Base-by-base conservation (phyloP, 2,113 vertebrate species). In the Tautogolabrus adspersus region DNA sequence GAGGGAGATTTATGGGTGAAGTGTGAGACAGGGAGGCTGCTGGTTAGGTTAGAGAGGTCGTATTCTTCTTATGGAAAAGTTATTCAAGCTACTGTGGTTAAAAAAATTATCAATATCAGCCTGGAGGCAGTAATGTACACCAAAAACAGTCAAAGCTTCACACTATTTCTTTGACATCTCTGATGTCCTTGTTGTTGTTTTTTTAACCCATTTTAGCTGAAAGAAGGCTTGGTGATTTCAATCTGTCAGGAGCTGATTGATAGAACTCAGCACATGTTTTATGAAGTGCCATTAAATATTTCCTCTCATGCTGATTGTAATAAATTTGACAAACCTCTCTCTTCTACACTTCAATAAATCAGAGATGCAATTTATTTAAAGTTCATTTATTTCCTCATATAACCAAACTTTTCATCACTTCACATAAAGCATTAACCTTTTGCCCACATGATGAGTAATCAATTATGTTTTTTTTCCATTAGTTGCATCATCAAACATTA, bases 1-100 rank as follows among this genome's bases (percentile, higher is more conserved):
- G 9, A 40, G 77, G 84, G 75, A 67, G 77, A 83, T 83, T 4
- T 6, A 86, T 77, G 51, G 68, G 6, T 37, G 75, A 75, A n/a
- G 51, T 56, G 37, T 58, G 51, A 84, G 74, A 78, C 19, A 10
- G 7, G 38, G 49, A 64, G 71, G 49, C 77, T 67, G 60, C 42
- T 54, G 67, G 63, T 63, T 76, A 38, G 71, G 79, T 81, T 64
- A 55, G 38, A 78, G 57, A 75, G 21, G 65, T 79, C 74, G 30
- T 67, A 22, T 70, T 81, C 11, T 46, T 59, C 19, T 26, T 38
- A 1, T 30, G 61, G 66, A 82, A 82, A 77, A 62, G 23, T 10
- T 70, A 5, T 23, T n/a, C 3, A 58, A 57, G 47, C 23, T 71
- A 69, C 63, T 56, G 54, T 55, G 58, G 22, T 69, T 55, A 54